Conservation (phyloP, 2,888 invertebrate genomes). For the Oscheius sp. region DNA sequence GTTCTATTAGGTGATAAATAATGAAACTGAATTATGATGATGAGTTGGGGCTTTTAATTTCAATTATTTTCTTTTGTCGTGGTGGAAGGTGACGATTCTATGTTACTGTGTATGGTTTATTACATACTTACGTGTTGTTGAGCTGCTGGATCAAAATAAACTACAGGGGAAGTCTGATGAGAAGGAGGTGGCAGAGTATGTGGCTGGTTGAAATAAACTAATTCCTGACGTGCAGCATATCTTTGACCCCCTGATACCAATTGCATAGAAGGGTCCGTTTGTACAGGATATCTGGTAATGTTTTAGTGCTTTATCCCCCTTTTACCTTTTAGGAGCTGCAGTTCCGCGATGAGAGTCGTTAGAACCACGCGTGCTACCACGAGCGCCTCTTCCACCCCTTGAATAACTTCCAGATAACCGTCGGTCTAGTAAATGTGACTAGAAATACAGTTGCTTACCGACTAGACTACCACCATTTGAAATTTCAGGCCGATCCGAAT, state of each 20-base stretch:
- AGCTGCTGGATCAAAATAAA: constrained; percentile 27
- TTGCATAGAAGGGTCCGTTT: not conserved
- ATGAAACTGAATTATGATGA: constrained; percentile 4
- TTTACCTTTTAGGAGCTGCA: not conserved
- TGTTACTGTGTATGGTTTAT: not conserved
- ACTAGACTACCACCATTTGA: not conserved
- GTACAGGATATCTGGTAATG: not conserved
- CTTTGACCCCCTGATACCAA: not conserved
- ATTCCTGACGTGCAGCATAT: constrained; percentile 10
- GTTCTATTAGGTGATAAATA: not conserved
- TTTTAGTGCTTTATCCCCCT: not conserved
- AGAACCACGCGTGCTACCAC: not conserved
- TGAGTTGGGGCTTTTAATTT: constrained; percentile 25
- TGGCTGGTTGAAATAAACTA: constrained; percentile 20
- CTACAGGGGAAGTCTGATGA: constrained; percentile 16
- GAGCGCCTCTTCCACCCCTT: not conserved
- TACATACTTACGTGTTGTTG: constrained; percentile 7
- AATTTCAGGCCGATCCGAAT: not conserved
- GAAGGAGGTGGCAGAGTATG: not conserved
- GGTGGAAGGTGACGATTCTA: constrained; percentile 10
- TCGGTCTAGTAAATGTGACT: not conserved
- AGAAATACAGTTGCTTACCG: no score
- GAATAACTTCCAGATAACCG: constrained; percentile 5
- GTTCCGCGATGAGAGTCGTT: not conserved
- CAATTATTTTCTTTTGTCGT: constrained; percentile 32